Evolutionary conservation across 2,113 vertebrate genomes (phyloP).

Genomic region (Solenodon paradoxus): DNA sequence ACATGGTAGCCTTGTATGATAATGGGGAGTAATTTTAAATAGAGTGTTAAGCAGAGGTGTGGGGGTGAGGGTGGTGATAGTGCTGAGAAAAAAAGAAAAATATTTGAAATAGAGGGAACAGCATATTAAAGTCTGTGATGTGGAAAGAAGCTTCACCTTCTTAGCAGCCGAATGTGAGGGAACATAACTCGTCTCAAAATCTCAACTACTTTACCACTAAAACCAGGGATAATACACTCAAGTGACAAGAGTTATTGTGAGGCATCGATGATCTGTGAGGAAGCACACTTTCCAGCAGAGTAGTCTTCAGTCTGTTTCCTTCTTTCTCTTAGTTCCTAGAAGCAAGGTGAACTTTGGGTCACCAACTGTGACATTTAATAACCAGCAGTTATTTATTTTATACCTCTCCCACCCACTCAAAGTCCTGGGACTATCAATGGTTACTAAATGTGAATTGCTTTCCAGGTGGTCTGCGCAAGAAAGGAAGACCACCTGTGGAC

Average conservation of each 20-base stretch:
- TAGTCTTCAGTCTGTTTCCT: neutral
- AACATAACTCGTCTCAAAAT: neutral
- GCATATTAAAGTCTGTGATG: neutral
- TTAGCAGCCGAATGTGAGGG: neutral
- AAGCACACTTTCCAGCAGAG: neutral
- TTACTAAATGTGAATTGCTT: neutral
- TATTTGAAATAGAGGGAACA: neutral
- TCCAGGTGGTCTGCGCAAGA: neutral
- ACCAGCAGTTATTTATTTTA: neutral
- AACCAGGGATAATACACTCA: neutral
- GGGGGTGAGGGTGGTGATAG: no score
- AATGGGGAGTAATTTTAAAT: neutral
- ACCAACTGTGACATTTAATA: neutral
- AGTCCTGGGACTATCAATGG: neutral
- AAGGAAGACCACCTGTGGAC: neutral
- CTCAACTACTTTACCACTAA: neutral
- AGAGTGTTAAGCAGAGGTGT: neutral
- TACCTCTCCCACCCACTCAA: neutral
- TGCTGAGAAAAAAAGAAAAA: neutral
- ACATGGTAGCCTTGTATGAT: neutral
- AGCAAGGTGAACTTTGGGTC: neutral
- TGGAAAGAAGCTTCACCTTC: neutral
- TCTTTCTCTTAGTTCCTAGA: constrained; percentile 31
- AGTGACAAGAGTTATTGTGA: neutral
- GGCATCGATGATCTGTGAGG: neutral